Percentiles rank a stretch among this genome's conserved stretches.
phyloP scores from a whole-genome alignment of 2,113 vertebrate species.

The Planiliza haematocheilus region DNA sequence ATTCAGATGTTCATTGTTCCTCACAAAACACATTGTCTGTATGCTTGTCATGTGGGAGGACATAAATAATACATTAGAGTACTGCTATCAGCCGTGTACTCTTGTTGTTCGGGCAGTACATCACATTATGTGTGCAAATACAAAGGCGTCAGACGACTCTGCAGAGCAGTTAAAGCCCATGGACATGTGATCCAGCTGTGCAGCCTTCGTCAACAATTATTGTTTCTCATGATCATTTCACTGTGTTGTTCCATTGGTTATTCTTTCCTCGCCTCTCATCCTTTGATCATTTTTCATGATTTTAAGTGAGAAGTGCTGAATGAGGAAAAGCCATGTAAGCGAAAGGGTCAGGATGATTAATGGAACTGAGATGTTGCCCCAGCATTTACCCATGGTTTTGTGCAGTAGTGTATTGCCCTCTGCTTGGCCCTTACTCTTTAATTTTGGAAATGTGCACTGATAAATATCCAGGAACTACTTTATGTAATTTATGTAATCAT shows the following conservation, averaged over 20 bases:
- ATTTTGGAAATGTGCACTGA: background rate
- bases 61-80: conserved; percentile 40
- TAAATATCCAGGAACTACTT: too few relatives aligned
- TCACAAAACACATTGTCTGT: too few relatives aligned
- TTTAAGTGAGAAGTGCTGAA: conserved; percentile 11
- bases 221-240: conserved; percentile 34
- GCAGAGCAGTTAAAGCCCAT: conserved; percentile 28
- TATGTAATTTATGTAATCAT: too few relatives aligned
- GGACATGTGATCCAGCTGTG: conserved; percentile 48
- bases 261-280: background rate
- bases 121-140: conserved; percentile 41
- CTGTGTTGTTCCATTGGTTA: conserved; percentile 39
- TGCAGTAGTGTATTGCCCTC: background rate
- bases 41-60: background rate
- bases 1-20: too few relatives aligned
- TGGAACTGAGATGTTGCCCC: background rate
- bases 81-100: conserved; percentile 8
- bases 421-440: too few relatives aligned
- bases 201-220: conserved; percentile 38
- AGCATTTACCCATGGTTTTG: conserved; percentile 9
- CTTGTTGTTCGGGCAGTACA: conserved; percentile 18
- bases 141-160: conserved; percentile 28
- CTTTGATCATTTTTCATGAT: conserved; percentile 16
- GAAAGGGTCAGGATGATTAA: background rate
- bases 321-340: background rate